A percentile compares a stretch with the other conserved stretches of the same genome.
Conservation (phyloP, 1,140 invertebrate genomes). For the Copidosoma floridanum region DNA sequence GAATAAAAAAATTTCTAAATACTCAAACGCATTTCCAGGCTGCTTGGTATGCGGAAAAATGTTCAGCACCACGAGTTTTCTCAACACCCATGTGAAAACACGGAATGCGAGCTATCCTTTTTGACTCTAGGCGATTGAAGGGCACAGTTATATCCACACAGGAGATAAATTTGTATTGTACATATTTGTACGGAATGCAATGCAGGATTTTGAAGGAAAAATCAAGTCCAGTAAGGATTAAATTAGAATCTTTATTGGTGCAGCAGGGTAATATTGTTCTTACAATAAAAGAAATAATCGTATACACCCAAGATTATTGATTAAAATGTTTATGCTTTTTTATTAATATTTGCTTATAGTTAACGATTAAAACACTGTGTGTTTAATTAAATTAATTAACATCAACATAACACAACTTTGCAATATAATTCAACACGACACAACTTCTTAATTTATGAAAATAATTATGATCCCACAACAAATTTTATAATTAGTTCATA, state of each 20-base stretch:
- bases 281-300: too few species aligned
- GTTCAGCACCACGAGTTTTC: constrained; percentile 64
- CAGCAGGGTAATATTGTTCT: too few species aligned
- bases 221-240: constrained; percentile 72
- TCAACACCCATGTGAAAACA: constrained; percentile 59
- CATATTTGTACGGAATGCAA: constrained; percentile 74
- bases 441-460: too few species aligned
- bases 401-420: too few species aligned
- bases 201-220: constrained; percentile 72
- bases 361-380: constrained; percentile 25
- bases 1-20: background rate
- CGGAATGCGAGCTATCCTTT: constrained; percentile 62
- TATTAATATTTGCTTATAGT: constrained; percentile 24
- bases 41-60: constrained; percentile 68
- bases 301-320: constrained; percentile 14
- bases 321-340: constrained; percentile 27
- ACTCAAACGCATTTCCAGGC: constrained; percentile 56
- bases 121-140: constrained; percentile 67
- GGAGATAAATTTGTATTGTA: too few species aligned
- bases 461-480: too few species aligned
- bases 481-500: too few species aligned
- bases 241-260: constrained; percentile 19
- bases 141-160: constrained; percentile 67
- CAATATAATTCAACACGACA: too few species aligned
- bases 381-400: too few species aligned